Conservation (phyloP, 2,113 vertebrate species). For the Pteropus alecto region DNA sequence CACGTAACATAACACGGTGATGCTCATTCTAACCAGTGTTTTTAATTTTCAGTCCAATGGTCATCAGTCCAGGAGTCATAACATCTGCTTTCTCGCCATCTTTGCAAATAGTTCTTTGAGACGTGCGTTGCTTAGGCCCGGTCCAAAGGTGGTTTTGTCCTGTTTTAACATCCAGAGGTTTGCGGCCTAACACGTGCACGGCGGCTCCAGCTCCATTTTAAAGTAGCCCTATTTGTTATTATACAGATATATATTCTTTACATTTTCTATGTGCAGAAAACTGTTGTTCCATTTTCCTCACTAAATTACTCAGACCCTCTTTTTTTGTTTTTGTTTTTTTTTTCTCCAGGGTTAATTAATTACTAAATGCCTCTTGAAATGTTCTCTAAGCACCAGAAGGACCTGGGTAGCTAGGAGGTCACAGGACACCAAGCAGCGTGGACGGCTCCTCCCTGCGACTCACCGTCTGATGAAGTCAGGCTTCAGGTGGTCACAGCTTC, state of each 20-base stretch:
- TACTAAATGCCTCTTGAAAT: background rate
- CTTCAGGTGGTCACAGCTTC: background rate
- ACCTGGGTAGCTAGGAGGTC: background rate
- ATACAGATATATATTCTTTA: too few species aligned
- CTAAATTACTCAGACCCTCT: background rate
- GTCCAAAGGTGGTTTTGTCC: background rate
- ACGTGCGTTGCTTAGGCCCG: background rate
- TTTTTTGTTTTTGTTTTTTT: background rate
- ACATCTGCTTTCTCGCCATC: background rate
- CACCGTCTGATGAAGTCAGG: background rate
- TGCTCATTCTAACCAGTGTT: background rate
- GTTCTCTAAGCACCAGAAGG: background rate
- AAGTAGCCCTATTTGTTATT: background rate
- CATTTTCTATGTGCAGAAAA: background rate
- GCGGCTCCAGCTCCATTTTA: background rate
- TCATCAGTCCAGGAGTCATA: background rate
- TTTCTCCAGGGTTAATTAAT: background rate
- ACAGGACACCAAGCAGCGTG: background rate
- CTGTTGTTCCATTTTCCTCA: background rate
- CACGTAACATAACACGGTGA: rapidly evolving
- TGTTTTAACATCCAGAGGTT: background rate
- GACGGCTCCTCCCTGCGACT: background rate
- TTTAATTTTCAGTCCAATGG: background rate
- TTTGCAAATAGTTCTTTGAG: background rate
- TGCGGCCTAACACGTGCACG: background rate